Conservation (phyloP, 1,140 invertebrate species). For the Neodiprion lecontei region DNA sequence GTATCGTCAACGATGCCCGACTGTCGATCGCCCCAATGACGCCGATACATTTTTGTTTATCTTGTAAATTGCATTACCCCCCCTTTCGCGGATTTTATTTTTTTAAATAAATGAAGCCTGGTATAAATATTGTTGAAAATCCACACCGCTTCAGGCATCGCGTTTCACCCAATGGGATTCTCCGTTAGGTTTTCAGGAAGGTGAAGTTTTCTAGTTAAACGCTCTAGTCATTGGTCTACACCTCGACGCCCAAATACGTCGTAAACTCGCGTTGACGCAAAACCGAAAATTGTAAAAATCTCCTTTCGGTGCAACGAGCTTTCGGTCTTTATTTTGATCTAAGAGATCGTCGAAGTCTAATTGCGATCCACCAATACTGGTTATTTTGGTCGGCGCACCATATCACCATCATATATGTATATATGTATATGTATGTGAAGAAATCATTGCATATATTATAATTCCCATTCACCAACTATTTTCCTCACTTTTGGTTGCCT, state of each 20-base stretch:
- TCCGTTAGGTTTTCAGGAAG: not conserved
- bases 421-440: no score
- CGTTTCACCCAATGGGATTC: not conserved
- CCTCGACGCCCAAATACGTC: not conserved
- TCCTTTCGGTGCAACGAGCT: no score
- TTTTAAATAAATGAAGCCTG: not conserved
- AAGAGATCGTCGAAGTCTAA: no score
- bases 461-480: no score
- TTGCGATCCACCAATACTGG: no score
- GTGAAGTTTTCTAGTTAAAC: not conserved
- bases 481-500: no score
- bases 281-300: no score
- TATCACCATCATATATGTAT: no score
- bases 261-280: no score
- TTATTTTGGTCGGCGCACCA: no score
- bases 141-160: not conserved
- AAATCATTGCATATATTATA: no score
- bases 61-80: not conserved
- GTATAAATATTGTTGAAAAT: not conserved
- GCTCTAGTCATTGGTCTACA: not conserved
- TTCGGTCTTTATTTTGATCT: no score
- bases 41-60: not conserved
- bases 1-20: not conserved
- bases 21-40: not conserved
- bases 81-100: not conserved